Evolutionary conservation across 2,113 vertebrate species (phyloP).

Genomic region (Tupaia tana): DNA sequence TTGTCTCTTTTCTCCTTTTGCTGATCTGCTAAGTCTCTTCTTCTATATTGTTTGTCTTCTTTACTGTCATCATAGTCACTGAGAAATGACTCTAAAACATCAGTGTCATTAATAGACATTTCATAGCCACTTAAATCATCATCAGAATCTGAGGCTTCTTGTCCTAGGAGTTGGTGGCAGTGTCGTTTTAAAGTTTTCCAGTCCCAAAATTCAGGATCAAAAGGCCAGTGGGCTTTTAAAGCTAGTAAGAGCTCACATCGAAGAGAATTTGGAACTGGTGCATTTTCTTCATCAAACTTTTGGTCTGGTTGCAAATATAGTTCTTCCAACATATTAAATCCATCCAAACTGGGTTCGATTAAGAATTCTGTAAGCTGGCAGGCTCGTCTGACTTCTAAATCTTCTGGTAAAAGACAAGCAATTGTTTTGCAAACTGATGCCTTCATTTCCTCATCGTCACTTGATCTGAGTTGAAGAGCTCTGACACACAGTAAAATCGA

Average conservation of each 20-base stretch:
- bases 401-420: conserved; percentile 94
- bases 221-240: conserved; percentile 97
- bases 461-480: conserved; percentile 95
- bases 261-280: conserved; percentile 95
- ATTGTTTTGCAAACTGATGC: conserved; percentile 96
- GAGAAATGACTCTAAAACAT: conserved; percentile 87
- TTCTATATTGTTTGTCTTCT: conserved; percentile 83
- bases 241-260: conserved; percentile 96
- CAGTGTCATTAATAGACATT: conserved; percentile 86
- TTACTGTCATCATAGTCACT: conserved; percentile 86
- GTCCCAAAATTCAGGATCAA: conserved; percentile 99
- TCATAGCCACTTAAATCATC: conserved; percentile 88
- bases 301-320: conserved; percentile 95
- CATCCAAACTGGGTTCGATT: conserved; percentile 91
- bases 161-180: conserved; percentile 92
- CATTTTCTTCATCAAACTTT: conserved; percentile 95
- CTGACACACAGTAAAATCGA: conserved; percentile 96
- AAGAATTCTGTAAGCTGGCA: conserved; percentile 98
- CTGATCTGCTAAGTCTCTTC: conserved; percentile 79
- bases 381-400: conserved; percentile 96
- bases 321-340: conserved; percentile 92
- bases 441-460: conserved; percentile 93
- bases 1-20: conserved; percentile 87
- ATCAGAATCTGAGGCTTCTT: conserved; percentile 91
- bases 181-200: conserved; percentile 98